Evolutionary conservation across 2,113 vertebrate species (phyloP).

Genomic region (Cebidichthys violaceus): DNA sequence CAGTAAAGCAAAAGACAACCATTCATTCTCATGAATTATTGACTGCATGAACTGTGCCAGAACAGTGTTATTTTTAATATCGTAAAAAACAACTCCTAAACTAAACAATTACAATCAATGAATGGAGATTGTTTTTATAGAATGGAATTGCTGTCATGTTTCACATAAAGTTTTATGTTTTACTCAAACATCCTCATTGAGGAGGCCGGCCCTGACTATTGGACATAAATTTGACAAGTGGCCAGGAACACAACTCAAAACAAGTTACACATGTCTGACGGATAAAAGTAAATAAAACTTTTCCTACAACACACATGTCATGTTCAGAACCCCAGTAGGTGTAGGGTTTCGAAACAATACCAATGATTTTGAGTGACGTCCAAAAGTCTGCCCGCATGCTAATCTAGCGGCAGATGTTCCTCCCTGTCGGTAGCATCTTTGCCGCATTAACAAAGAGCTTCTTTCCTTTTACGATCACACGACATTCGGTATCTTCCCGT

Average conservation of each 20-base stretch:
- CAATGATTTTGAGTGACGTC: conserved; percentile 15
- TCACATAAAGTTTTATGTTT: no score
- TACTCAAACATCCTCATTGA: no score
- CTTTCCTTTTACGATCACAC: conserved; percentile 17
- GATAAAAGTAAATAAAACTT: neutral
- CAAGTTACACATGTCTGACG: neutral
- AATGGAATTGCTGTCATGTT: neutral
- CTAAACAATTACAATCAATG: no score
- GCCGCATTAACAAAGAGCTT: conserved; percentile 3
- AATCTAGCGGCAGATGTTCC: conserved; percentile 41
- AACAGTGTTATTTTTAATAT: no score
- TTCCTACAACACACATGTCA: neutral
- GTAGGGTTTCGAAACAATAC: conserved; percentile 19
- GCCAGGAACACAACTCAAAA: neutral
- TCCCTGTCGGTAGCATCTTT: conserved; percentile 47
- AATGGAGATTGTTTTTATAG: neutral
- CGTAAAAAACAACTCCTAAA: no score
- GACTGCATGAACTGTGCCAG: no score
- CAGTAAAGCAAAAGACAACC: no score
- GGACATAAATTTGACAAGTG: no score
- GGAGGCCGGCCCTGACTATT: no score
- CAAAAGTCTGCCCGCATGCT: conserved; percentile 6
- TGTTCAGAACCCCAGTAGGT: neutral
- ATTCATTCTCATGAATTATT: no score
- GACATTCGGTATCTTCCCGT: conserved; percentile 42